Percentiles rank a stretch among this genome's conserved stretches.
phyloP scores from a whole-genome alignment of 2,888 invertebrate species.

The Hypsopygia costalis region DNA sequence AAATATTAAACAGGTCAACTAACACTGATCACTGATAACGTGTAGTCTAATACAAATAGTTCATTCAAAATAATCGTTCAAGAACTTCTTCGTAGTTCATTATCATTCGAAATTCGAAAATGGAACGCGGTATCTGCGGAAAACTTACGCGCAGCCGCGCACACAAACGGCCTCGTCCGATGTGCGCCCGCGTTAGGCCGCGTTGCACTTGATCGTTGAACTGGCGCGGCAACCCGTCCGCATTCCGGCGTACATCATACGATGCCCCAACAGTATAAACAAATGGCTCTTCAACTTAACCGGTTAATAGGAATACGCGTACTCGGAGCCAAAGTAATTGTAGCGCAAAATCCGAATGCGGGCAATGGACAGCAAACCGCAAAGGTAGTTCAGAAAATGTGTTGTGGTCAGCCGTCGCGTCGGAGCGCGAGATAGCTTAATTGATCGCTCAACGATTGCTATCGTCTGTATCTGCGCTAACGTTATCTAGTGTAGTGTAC shows the following conservation, averaged over 20 bases:
- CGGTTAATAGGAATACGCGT: conserved; percentile 40
- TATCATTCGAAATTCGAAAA: conserved; percentile 42
- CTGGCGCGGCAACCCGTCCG: conserved; percentile 54
- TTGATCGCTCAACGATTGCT: conserved; percentile 41
- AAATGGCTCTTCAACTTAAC: conserved; percentile 32
- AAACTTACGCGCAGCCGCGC: conserved; percentile 50
- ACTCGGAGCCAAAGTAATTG: conserved; percentile 35
- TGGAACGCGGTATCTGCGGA: conserved; percentile 33
- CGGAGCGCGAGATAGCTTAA: conserved; percentile 49
- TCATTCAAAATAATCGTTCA: conserved; percentile 5
- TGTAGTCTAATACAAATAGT: conserved; percentile 25
- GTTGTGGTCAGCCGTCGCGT: conserved; percentile 49
- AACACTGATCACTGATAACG: conserved; percentile 48
- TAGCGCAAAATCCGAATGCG: conserved; percentile 48
- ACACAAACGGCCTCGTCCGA: conserved; percentile 48
- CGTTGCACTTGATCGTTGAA: conserved; percentile 74
- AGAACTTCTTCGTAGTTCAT: conserved; percentile 9
- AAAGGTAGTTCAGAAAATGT: conserved; percentile 55
- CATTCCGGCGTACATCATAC: conserved; percentile 23
- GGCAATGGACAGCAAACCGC: conserved; percentile 59
- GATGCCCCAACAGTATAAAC: conserved; percentile 14
- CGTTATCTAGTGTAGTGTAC: conserved; percentile 25
- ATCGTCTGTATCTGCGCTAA: conserved; percentile 22
- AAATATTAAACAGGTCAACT: conserved; percentile 36
- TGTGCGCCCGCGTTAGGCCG: conserved; percentile 65